phyloP scores from a whole-genome alignment of 2,888 invertebrate genomes.

The Sinopyrophorus schimmeli region DNA sequence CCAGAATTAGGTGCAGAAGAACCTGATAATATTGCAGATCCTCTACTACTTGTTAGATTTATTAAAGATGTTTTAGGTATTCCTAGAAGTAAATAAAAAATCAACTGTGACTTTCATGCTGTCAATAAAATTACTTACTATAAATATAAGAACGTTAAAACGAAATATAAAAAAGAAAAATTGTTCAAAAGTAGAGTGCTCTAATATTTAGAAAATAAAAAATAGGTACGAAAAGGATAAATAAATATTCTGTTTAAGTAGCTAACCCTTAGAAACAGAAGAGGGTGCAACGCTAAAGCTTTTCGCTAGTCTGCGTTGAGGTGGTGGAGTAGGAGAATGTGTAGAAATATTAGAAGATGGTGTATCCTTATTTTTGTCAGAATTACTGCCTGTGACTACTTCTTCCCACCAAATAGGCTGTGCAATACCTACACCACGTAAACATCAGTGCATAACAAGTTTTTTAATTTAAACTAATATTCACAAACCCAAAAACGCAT shows the following conservation, averaged over 20 bases:
- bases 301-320: constrained; percentile 86
- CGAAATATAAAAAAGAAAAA: too few relatives aligned
- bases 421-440: constrained; percentile 54
- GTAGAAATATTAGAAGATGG: constrained; percentile 54
- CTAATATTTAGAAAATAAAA: too few relatives aligned
- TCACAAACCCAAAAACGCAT: constrained; percentile 89
- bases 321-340: constrained; percentile 79
- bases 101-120: neutral
- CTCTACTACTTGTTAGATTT: constrained; percentile 74
- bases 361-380: constrained; percentile 53
- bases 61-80: constrained; percentile 80
- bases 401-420: constrained; percentile 58
- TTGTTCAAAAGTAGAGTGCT: too few relatives aligned
- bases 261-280: constrained; percentile 63
- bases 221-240: too few relatives aligned
- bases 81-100: too few relatives aligned
- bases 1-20: constrained; percentile 71
- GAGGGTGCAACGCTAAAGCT: constrained; percentile 88
- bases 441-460: neutral
- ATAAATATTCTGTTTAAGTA: too few relatives aligned
- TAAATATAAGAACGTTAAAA: too few relatives aligned
- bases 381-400: constrained; percentile 52
- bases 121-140: neutral
- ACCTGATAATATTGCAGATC: constrained; percentile 66
- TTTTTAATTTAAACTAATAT: neutral